phyloP scores from a whole-genome alignment of 2,888 invertebrate species.

The Ischnus inquisitorius region DNA sequence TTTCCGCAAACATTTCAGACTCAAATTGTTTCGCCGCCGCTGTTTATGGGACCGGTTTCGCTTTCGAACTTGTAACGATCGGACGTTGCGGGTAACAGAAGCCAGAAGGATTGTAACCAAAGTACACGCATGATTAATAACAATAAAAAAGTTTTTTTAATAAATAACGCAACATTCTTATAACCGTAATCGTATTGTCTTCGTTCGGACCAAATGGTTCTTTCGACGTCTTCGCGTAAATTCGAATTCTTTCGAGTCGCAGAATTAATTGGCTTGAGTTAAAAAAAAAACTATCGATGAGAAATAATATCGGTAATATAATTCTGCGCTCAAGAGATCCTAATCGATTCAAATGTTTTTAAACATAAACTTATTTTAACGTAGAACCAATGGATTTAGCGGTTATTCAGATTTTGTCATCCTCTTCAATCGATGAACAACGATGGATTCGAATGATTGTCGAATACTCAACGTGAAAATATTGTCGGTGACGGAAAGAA shows the following conservation, averaged over 20 bases:
- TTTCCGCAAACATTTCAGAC: too few species aligned
- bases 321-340: slow-evolving; percentile 66
- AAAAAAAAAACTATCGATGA: neutral
- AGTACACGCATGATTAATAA: neutral
- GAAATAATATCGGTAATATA: slow-evolving; percentile 21
- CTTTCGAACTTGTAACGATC: too few species aligned
- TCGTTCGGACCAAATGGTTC: too few species aligned
- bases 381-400: neutral
- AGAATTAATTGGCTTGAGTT: slow-evolving; percentile 53
- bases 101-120: neutral
- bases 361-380: neutral
- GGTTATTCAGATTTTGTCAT: neutral
- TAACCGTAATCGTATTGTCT: neutral
- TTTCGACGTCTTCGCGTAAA: neutral
- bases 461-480: neutral
- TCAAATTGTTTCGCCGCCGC: too few species aligned
- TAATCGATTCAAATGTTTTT: neutral
- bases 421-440: neutral
- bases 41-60: too few species aligned
- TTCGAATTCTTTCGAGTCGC: slow-evolving; percentile 56
- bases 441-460: neutral
- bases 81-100: too few species aligned
- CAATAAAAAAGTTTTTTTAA: slow-evolving; percentile 44
- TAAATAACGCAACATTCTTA: slow-evolving; percentile 32
- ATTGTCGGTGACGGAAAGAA: neutral